Evolutionary conservation across 2,113 vertebrate genomes (phyloP), one percentile per base, ranked within the genome.

Genomic region (Psettodes erumei): DNA sequence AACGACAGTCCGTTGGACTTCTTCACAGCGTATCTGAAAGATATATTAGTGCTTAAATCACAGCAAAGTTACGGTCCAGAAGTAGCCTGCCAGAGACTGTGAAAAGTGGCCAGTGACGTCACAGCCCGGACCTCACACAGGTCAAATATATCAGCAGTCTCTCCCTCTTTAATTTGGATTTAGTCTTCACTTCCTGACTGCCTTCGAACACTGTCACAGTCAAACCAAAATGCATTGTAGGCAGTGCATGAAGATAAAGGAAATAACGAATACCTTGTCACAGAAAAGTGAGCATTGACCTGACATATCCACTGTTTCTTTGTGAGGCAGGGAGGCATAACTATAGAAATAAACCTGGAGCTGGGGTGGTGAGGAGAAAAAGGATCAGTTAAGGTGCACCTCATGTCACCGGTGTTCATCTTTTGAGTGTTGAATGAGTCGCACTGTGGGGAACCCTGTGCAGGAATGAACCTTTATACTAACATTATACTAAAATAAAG

Each of bases 211-310:
- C 45, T 8, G 27, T 72, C 23, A 50, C 43, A 53, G 38, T 35
- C 38, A 25, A 5, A 9, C 51, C 16, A 32, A 33, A 32, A 54
- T 30, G 2, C 27, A 55, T 70, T 67, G 38, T 28, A 37, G 32
- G 23, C 4, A 47, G 48, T 64, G 16, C 32, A 60, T 19, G 75
- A 42, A 7, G 67, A 71, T 40, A 63, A 60, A 71, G 71, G 2
- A 69, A 15, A 58, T 23, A 28, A 47, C 58, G 28, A 42, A 50
- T 65, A 59, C 63, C n/a, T 53, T 62, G 60, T 66, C n/a, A 56
- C 25, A 65, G 37, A 67, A 81, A 89, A 83, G 62, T 56, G 19
- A 71, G n/a, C n/a, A n/a, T n/a, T n/a, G n/a, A n/a, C n/a, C n/a
- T 61, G 23, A 4, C 25, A 38, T 25, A 66, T 62, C n/a, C 27